Evolutionary conservation across 1,140 invertebrate species (phyloP), one percentile per base, ranked within the genome.

Genomic region (Drosophila arawakana): DNA sequence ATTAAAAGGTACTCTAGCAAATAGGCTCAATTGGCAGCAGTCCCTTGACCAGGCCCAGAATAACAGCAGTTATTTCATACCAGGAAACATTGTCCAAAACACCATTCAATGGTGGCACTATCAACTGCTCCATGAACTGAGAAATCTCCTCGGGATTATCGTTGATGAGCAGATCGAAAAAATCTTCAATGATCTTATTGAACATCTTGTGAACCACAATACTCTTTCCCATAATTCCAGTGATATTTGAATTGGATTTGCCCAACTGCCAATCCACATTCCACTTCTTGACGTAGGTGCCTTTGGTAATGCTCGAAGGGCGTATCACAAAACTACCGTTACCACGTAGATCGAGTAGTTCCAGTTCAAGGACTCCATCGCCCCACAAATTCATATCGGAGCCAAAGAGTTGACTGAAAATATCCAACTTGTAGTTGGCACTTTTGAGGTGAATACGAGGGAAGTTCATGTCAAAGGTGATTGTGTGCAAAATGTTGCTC

Each of bases 381-480:
- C 90, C 85, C 71, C 69, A 78, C 9, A 90, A 25, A 6, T 70
- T 43, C 6, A 76, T 13, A 9, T 71, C 52, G 3, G 39, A 21
- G 7, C 76, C 81, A 49, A 88, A 75, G 0, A 85, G 57, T 0
- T 58, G 54, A 1, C 68, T 67, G 9, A 81, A 10, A 5, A 83
- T 18, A 25, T 91, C 44, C 5, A 91, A 25, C 55, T 85, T 89
- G 47, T 90, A 91, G 11, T 66, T 75, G 7, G 54, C 13, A n/a
- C 86, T 82, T 3, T 57, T 76, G 1, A 89, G 2, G 4, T 61
- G 52, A 21, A 91, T 58, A 7, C 66, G 66, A 3, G 78, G 76
- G 41, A 91, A 91, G 9, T 62, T 83, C 0, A 91, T 72, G 39
- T 91, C 86, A 21, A 91, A 91, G 34, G 76, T 85, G 7, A 91